These are phyloP conservation scores for Drosophila serrata DNA, from an alignment of 1,140 invertebrate genomes.

Conservation along the genomic window DNA sequence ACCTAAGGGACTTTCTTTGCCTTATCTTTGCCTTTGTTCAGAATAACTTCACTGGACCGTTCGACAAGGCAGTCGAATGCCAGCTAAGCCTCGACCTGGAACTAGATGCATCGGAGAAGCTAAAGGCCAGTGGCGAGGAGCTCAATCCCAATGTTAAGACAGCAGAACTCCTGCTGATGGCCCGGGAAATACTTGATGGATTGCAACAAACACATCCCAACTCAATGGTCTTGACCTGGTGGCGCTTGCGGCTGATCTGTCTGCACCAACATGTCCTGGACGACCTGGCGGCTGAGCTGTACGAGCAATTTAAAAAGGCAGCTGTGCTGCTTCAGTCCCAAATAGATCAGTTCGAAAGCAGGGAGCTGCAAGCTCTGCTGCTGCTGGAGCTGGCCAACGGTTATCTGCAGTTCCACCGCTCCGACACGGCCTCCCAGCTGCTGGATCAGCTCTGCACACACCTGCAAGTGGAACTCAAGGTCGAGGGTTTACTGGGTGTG, in stretches of 20 bases:
- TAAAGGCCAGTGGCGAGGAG: conserved; percentile 88
- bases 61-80: conserved; percentile 69
- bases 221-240: conserved; percentile 87
- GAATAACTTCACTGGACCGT: conserved; percentile 93
- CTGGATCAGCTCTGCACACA: conserved; percentile 88
- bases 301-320: conserved; percentile 87
- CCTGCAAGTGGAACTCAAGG: conserved; percentile 89
- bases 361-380: conserved; percentile 88
- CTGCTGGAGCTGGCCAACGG: conserved; percentile 91
- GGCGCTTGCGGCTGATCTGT: conserved; percentile 90
- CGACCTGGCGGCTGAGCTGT: conserved; percentile 89
- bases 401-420: conserved; percentile 91
- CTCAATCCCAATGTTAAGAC: conserved; percentile 89
- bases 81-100: conserved; percentile 20
- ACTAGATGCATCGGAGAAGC: conserved; percentile 35
- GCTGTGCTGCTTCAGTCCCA: conserved; percentile 87
- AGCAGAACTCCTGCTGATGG: conserved; percentile 89
- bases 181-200: conserved; percentile 88
- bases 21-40: conserved; percentile 91
- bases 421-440: conserved; percentile 89
- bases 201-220: conserved; percentile 83
- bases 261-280: conserved; percentile 91
- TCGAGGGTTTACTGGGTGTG: conserved; percentile 92
- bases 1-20: conserved; percentile 41
- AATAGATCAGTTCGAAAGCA: conserved; percentile 78